phyloP scores from a whole-genome alignment of 2,113 vertebrate genomes.

The Cyprinus carpio region DNA sequence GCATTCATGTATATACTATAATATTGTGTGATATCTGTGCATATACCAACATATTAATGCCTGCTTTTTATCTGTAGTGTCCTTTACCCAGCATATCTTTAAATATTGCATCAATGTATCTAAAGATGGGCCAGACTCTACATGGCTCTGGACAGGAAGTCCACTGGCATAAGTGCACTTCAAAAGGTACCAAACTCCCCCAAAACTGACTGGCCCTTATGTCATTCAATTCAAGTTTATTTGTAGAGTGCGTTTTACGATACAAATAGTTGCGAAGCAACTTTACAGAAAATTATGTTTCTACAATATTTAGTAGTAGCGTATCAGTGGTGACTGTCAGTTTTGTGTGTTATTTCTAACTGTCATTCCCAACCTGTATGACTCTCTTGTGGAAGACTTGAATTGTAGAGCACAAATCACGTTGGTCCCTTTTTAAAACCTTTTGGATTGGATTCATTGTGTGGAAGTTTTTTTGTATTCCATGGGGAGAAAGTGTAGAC shows the following conservation, averaged over 20 bases:
- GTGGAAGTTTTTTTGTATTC: too few relatives aligned
- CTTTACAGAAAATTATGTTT: too few relatives aligned
- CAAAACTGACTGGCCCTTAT: background rate
- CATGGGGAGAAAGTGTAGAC: too few relatives aligned
- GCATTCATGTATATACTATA: background rate
- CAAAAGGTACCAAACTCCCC: conserved; percentile 79
- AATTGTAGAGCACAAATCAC: too few relatives aligned
- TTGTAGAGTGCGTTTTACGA: too few relatives aligned
- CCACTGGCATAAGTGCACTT: conserved; percentile 75
- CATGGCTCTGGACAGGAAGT: conserved; percentile 77
- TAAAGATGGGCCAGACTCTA: conserved; percentile 90
- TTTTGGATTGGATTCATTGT: too few relatives aligned
- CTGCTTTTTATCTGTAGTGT: conserved; percentile 71
- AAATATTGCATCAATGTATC: conserved; percentile 94
- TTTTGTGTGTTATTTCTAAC: too few relatives aligned
- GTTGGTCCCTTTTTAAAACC: too few relatives aligned
- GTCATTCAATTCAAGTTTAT: too few relatives aligned
- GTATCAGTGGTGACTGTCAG: too few relatives aligned
- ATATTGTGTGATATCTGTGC: background rate
- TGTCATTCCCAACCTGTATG: background rate
- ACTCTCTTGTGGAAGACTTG: background rate
- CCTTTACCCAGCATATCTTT: conserved; percentile 90
- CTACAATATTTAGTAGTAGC: too few relatives aligned
- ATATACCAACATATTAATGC: background rate
- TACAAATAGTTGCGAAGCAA: too few relatives aligned